These are phyloP conservation scores for Nematostella vectensis DNA, from an alignment of 92 coral and sea anemone genomes.

Conservation along the genomic window DNA sequence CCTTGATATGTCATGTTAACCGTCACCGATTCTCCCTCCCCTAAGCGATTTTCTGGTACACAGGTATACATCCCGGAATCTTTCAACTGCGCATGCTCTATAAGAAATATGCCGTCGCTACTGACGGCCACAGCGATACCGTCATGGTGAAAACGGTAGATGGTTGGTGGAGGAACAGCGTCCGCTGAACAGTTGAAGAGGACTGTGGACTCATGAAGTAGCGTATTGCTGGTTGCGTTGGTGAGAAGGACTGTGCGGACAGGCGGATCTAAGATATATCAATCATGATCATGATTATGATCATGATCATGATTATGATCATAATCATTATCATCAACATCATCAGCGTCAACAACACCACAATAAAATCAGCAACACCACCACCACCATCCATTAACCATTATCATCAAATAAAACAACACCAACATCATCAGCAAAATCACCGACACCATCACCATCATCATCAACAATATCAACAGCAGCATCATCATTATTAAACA, in stretches of 20 bases:
- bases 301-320: no score
- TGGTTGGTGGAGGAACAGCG: conserved; percentile 23
- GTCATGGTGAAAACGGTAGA: conserved; percentile 15
- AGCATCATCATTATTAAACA: no score
- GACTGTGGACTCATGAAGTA: conserved; percentile 8
- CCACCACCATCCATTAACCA: no score
- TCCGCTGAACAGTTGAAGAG: conserved; percentile 21
- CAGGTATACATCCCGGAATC: conserved; percentile 24
- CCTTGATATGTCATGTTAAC: conserved; percentile 21
- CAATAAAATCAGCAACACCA: no score
- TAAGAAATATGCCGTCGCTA: conserved; percentile 5
- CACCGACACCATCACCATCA: no score
- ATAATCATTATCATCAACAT: background rate
- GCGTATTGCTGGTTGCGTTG: conserved; percentile 10
- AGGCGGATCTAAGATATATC: conserved; percentile 25
- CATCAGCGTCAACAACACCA: no score
- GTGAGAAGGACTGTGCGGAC: conserved; percentile 4
- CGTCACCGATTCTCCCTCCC: conserved; percentile 16
- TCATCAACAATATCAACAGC: no score
- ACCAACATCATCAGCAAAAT: no score
- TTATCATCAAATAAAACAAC: no score
- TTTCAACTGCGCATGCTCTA: conserved; percentile 11
- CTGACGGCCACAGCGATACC: conserved; percentile 9
- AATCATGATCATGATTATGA: background rate
- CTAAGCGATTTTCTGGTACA: conserved; percentile 28